Conservation (phyloP, 2,113 vertebrate genomes). For the Apteryx owenii region DNA sequence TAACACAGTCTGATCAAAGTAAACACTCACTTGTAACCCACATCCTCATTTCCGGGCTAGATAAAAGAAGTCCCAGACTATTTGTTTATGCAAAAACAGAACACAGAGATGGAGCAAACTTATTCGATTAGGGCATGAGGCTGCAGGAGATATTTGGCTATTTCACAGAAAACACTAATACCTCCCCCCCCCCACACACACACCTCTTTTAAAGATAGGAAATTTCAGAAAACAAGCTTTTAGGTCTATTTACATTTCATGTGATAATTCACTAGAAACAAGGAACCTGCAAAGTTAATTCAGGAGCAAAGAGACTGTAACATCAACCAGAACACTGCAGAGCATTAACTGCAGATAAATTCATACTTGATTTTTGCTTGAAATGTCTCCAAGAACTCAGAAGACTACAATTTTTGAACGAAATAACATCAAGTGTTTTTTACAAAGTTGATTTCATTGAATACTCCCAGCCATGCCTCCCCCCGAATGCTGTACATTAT, state of each 20-base stretch:
- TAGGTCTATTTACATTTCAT: neutral
- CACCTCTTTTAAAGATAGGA: accelerated
- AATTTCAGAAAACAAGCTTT: neutral
- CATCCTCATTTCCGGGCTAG: neutral
- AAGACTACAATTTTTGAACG: neutral
- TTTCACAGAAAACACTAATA: neutral
- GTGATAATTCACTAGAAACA: neutral
- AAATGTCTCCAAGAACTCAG: neutral
- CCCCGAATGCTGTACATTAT: neutral
- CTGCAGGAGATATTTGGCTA: neutral
- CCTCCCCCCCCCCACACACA: too few species aligned
- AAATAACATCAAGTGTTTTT: neutral
- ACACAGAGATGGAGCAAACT: neutral
- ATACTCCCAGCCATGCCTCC: neutral
- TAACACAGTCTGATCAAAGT: neutral
- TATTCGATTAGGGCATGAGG: neutral
- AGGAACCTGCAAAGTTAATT: neutral
- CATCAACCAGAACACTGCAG: neutral
- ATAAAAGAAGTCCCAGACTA: neutral
- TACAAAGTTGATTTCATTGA: neutral
- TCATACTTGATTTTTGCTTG: accelerated
- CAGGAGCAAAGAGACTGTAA: neutral
- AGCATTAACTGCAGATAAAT: neutral
- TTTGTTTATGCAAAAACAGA: neutral
- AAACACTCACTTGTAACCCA: neutral